Percentiles rank a stretch among this genome's conserved stretches.
These are phyloP conservation scores for Rhagonycha lutea DNA, from an alignment of 2,888 invertebrate species.

Conservation along the genomic window DNA sequence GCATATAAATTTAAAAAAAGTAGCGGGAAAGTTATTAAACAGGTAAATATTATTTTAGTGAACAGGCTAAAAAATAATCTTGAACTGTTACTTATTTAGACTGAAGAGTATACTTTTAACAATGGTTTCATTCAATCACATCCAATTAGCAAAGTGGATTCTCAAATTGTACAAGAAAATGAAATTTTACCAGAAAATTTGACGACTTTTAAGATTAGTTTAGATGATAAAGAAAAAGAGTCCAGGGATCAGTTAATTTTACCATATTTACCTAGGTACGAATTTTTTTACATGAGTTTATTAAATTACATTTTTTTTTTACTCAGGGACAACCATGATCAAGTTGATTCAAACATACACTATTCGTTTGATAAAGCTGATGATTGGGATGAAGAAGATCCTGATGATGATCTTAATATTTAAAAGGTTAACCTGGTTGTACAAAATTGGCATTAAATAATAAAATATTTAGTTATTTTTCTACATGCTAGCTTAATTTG, in stretches of 20 bases:
- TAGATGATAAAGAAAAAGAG: conserved; percentile 65
- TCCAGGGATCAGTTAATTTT: conserved; percentile 64
- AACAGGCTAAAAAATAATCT: background rate
- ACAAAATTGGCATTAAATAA: background rate
- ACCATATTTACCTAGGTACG: conserved; percentile 61
- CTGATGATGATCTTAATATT: conserved; percentile 82
- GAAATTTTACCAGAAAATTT: conserved; percentile 55
- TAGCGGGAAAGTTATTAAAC: conserved; percentile 59
- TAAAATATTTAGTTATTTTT: background rate
- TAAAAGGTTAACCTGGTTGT: conserved; percentile 43
- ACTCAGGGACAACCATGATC: conserved; percentile 22
- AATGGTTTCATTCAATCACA: conserved; percentile 47
- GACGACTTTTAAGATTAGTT: conserved; percentile 68
- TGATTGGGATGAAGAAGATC: conserved; percentile 86
- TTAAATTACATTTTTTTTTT: background rate
- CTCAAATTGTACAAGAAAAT: conserved; percentile 39
- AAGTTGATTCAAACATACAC: conserved; percentile 64
- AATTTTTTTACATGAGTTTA: background rate
- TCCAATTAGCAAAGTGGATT: conserved; percentile 47
- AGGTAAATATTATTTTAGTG: conserved; percentile 42
- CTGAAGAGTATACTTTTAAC: conserved; percentile 48
- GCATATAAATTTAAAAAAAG: conserved; percentile 56
- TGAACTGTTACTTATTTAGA: conserved; percentile 30
- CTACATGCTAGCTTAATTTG: too few relatives aligned
- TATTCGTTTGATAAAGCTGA: conserved; percentile 79